phyloP scores from a whole-genome alignment of 2,113 vertebrate genomes.

The Actinemys pallida region DNA sequence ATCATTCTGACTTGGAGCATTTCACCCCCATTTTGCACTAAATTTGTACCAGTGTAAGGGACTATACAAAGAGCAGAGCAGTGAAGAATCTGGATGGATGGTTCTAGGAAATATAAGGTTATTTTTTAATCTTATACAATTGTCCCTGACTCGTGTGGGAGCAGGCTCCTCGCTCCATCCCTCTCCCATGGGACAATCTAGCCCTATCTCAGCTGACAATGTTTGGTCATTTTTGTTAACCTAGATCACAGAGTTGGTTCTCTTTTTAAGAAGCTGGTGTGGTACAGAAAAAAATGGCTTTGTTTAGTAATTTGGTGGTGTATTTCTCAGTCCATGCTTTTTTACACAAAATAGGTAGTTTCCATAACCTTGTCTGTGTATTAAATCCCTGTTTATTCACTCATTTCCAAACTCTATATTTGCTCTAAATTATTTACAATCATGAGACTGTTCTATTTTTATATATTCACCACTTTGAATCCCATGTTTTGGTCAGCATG shows the following conservation, averaged over 20 bases:
- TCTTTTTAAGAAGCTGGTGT: neutral
- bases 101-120: neutral
- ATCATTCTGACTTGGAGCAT: neutral
- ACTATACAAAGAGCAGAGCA: neutral
- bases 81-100: neutral
- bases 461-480: slow-evolving; percentile 49
- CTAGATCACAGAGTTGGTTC: neutral
- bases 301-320: neutral
- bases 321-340: neutral
- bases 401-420: neutral
- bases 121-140: neutral
- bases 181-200: neutral
- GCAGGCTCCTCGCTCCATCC: neutral
- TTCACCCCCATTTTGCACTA: neutral
- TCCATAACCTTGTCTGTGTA: neutral
- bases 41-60: neutral
- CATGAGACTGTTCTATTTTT: neutral
- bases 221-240: neutral
- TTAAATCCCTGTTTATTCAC: neutral
- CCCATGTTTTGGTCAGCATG: slow-evolving; percentile 5
- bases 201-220: neutral
- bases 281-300: neutral
- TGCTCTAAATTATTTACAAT: slow-evolving; percentile 16
- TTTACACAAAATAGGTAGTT: neutral
- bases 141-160: neutral